Conservation (phyloP, 2,113 vertebrate species). For the Datnioides undecimradiatus region DNA sequence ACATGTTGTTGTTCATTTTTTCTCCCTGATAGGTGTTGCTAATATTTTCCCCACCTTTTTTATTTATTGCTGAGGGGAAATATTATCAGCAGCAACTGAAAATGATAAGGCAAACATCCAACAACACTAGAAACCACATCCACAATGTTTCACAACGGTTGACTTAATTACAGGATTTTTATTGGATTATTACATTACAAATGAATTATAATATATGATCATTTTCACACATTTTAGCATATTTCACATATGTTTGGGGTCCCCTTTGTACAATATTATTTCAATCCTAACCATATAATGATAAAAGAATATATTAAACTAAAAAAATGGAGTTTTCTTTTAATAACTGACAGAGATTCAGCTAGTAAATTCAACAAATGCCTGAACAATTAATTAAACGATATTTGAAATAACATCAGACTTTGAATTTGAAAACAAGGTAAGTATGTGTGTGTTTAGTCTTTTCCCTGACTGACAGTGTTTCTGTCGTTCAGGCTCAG, state of each 20-base stretch:
- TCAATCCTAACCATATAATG: neutral
- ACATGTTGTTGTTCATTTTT: neutral
- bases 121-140: neutral
- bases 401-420: too few relatives aligned
- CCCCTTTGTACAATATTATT: too few relatives aligned
- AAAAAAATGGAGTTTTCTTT: too few relatives aligned
- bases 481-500: constrained; percentile 84
- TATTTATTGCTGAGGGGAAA: neutral
- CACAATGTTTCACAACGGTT: too few relatives aligned
- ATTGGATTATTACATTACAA: neutral
- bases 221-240: neutral
- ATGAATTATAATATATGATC: neutral
- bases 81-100: neutral
- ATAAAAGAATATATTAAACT: neutral
- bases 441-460: neutral
- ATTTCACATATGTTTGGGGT: too few relatives aligned
- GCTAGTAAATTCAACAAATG: too few relatives aligned
- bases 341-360: too few relatives aligned
- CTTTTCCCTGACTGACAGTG: neutral
- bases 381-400: too few relatives aligned
- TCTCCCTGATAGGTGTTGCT: too few relatives aligned
- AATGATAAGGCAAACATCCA: neutral
- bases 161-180: too few relatives aligned
- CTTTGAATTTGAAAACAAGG: too few relatives aligned
- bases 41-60: neutral